These are phyloP conservation scores for Ectropis crepuscularia DNA, from an alignment of 2,888 invertebrate genomes.

Conservation along the genomic window DNA sequence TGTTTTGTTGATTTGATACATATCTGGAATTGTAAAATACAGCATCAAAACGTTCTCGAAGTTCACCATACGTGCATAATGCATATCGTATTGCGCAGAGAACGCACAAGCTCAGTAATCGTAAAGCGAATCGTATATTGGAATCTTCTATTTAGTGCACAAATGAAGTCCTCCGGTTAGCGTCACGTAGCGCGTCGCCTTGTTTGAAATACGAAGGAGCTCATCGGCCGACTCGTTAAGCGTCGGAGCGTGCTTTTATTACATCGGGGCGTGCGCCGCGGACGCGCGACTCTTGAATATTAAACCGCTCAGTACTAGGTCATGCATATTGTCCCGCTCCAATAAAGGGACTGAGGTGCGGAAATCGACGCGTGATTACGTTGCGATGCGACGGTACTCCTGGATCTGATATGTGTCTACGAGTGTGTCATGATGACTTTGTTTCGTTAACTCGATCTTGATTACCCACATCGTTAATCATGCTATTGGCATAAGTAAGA, in stretches of 20 bases:
- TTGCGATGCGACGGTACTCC: slow-evolving; percentile 38
- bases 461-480: too few relatives aligned
- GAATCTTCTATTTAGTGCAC: slow-evolving; percentile 71
- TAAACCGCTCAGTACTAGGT: slow-evolving; percentile 74
- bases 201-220: slow-evolving; percentile 83
- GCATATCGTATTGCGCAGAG: background rate
- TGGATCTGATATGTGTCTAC: background rate
- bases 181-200: slow-evolving; percentile 79
- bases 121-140: slow-evolving; percentile 51
- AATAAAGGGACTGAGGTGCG: slow-evolving; percentile 53
- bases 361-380: slow-evolving; percentile 59
- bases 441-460: too few relatives aligned
- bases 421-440: background rate
- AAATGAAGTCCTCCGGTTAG: slow-evolving; percentile 70
- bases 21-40: too few relatives aligned
- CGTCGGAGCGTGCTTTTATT: slow-evolving; percentile 83
- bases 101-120: too few relatives aligned
- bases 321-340: slow-evolving; percentile 74
- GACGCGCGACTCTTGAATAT: slow-evolving; percentile 78
- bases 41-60: too few relatives aligned
- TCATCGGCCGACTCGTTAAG: slow-evolving; percentile 83
- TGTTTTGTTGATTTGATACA: too few relatives aligned
- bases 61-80: background rate
- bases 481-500: too few relatives aligned
- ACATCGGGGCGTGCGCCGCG: slow-evolving; percentile 75